Evolutionary conservation across 2,888 invertebrate species (phyloP).

Genomic region (Athetis lepigone): DNA sequence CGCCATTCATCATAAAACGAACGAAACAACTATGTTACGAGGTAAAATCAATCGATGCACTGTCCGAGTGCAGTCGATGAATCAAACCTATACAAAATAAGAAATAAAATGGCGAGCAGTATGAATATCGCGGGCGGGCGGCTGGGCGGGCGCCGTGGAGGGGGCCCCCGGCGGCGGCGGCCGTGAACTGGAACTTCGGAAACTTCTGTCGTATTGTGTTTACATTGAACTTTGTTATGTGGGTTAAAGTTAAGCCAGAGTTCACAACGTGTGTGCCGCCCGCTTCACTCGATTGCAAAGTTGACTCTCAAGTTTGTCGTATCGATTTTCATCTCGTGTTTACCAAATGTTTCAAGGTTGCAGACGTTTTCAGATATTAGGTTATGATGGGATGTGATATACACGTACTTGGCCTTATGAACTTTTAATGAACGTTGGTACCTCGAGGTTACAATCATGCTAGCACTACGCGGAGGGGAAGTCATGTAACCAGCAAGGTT

Average conservation of each 20-base stretch:
- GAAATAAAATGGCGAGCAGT: slow-evolving; percentile 57
- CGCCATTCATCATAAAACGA: slow-evolving; percentile 54
- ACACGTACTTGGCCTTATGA: slow-evolving; percentile 17
- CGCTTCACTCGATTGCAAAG: slow-evolving; percentile 87
- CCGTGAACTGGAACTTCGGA: slow-evolving; percentile 89
- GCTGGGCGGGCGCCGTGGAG: slow-evolving; percentile 41
- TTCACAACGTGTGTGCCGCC: slow-evolving; percentile 87
- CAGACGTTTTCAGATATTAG: slow-evolving; percentile 58
- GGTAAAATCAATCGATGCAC: slow-evolving; percentile 59
- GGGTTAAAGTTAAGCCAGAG: slow-evolving; percentile 91
- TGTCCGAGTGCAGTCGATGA: slow-evolving; percentile 60
- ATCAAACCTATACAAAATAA: slow-evolving; percentile 65
- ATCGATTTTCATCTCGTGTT: slow-evolving; percentile 90
- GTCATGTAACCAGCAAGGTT: too few relatives aligned
- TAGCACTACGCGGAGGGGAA: too few relatives aligned
- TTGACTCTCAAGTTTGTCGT: slow-evolving; percentile 86
- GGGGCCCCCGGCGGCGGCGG: slow-evolving; percentile 78
- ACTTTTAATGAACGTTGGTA: too few relatives aligned
- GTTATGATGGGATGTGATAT: slow-evolving; percentile 26
- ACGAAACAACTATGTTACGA: slow-evolving; percentile 57
- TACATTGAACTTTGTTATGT: slow-evolving; percentile 91
- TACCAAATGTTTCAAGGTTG: slow-evolving; percentile 88
- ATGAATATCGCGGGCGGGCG: slow-evolving; percentile 60
- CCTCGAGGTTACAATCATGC: too few relatives aligned
- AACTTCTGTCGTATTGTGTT: slow-evolving; percentile 90